These are phyloP conservation scores for Charadrius vociferus DNA, from an alignment of 2,113 vertebrate genomes.

Conservation along the genomic window DNA sequence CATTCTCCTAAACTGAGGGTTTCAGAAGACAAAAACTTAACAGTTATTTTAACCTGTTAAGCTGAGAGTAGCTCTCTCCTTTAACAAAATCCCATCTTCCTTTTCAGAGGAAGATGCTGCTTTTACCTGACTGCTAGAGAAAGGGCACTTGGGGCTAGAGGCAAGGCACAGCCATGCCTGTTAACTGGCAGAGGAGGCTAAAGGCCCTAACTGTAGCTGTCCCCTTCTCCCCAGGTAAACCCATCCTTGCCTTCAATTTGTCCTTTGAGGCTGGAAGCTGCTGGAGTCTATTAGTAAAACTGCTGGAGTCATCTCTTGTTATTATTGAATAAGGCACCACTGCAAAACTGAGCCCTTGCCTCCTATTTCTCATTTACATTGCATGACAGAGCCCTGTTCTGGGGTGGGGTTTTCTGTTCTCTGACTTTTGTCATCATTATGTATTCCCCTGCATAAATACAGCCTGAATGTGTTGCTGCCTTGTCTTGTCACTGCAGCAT, in stretches of 20 bases:
- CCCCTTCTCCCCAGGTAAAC: not conserved
- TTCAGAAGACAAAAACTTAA: not conserved
- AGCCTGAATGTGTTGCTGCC: not conserved
- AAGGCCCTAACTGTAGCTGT: not conserved
- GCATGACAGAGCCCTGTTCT: fast-evolving
- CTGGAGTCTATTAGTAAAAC: not conserved
- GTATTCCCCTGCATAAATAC: not conserved
- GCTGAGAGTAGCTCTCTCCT: not conserved
- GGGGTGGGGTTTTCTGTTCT: not conserved
- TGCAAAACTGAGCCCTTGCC: not conserved
- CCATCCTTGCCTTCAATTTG: not conserved
- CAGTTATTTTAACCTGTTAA: not conserved
- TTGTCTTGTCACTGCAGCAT: not conserved
- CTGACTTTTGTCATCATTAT: not conserved
- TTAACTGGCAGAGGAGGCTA: not conserved
- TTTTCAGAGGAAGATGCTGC: not conserved
- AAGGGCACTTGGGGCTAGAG: not conserved
- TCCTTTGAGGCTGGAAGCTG: not conserved
- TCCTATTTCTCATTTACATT: not conserved
- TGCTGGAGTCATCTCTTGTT: not conserved
- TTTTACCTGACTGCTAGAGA: not conserved
- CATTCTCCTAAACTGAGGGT: not conserved
- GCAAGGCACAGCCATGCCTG: not conserved
- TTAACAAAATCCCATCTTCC: not conserved
- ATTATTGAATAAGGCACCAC: not conserved